Evolutionary conservation across 2,888 invertebrate genomes (phyloP).

Genomic region (Tiliacea aurago): DNA sequence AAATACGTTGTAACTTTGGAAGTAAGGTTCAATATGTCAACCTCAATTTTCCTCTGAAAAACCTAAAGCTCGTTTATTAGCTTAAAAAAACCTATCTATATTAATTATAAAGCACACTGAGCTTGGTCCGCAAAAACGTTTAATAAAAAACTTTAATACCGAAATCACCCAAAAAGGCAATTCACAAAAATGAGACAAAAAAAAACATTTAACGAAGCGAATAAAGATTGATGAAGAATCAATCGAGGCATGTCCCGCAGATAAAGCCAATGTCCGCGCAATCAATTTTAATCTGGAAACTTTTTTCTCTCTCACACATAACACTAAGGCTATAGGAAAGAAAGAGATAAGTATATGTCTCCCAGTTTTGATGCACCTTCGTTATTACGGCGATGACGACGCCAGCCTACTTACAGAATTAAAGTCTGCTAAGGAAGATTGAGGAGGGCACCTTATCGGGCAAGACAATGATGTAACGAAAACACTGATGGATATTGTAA

Average conservation of each 20-base stretch:
- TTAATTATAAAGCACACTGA: not conserved
- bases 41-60: not conserved
- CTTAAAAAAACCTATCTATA: not conserved
- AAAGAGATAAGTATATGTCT: conserved; percentile 75
- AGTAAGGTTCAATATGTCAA: not conserved
- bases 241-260: conserved; percentile 86
- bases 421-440: conserved; percentile 88
- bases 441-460: conserved; percentile 84
- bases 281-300: conserved; percentile 90
- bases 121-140: conserved; percentile 7
- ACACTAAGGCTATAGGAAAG: conserved; percentile 31
- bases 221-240: conserved; percentile 90
- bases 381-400: conserved; percentile 85
- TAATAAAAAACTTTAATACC: conserved; percentile 36
- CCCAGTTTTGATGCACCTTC: conserved; percentile 79
- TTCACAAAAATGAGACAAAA: conserved; percentile 73
- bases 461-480: conserved; percentile 89
- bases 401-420: conserved; percentile 88
- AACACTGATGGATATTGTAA: conserved; percentile 84
- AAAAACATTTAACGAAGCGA: conserved; percentile 80
- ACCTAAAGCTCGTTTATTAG: not conserved
- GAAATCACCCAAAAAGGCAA: conserved; percentile 55
- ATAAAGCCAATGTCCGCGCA: conserved; percentile 86
- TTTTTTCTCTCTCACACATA: conserved; percentile 71
- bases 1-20: not conserved